Percentiles rank a stretch among this genome's conserved stretches.
Conservation (phyloP, 2,797 vertebrate genomes). For the Sebastes iracundus region DNA sequence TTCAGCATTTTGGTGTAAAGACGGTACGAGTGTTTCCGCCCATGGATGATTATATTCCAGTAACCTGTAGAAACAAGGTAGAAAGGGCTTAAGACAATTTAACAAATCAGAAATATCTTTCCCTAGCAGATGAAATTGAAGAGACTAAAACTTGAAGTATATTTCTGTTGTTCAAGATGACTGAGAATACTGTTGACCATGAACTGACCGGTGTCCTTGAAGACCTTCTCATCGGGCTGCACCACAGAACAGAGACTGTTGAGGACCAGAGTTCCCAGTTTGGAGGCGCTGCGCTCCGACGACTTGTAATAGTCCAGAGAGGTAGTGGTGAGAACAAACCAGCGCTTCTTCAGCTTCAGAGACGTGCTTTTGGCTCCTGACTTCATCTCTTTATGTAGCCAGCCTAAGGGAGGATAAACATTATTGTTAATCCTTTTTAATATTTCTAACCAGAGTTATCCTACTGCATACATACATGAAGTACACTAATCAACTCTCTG, state of each 20-base stretch:
- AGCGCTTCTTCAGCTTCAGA: conserved; percentile 93
- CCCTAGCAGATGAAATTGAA: not conserved
- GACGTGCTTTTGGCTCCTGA: conserved; percentile 88
- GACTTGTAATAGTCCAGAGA: conserved; percentile 94
- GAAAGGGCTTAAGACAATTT: not conserved
- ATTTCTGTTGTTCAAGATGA: not conserved
- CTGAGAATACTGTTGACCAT: not conserved
- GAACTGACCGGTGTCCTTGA: conserved; percentile 90
- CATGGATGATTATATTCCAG: conserved; percentile 92
- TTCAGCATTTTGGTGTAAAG: conserved; percentile 94
- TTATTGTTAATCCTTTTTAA: not conserved
- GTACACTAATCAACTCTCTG: not conserved
- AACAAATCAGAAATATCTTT: not conserved
- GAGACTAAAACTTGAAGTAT: not conserved
- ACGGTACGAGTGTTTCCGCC: conserved; percentile 92
- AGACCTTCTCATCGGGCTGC: conserved; percentile 90
- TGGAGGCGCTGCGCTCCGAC: conserved; percentile 87
- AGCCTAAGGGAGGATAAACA: conserved; percentile 77
- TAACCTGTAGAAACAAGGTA: conserved; percentile 81
- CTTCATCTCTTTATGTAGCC: conserved; percentile 94
- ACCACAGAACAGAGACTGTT: conserved; percentile 93
- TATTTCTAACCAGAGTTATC: not conserved
- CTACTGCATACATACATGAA: not conserved
- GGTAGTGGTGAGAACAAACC: conserved; percentile 92
- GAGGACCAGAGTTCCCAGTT: conserved; percentile 92